These are phyloP conservation scores for Caenorhabditis wallacei DNA, from an alignment of 2,888 invertebrate genomes.

Conservation along the genomic window DNA sequence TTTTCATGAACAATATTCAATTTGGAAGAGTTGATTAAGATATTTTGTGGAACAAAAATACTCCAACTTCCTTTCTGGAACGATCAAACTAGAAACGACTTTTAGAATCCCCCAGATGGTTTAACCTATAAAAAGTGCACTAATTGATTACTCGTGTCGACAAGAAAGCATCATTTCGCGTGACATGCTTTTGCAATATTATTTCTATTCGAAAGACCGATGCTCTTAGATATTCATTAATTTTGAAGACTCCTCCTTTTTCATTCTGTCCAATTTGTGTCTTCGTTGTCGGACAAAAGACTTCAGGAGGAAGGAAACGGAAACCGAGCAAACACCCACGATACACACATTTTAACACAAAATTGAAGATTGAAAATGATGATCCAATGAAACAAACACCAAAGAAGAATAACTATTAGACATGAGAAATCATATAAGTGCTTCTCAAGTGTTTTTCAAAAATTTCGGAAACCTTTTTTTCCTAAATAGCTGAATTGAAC, in stretches of 20 bases:
- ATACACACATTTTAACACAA: slow-evolving; percentile 12
- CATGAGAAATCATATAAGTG: slow-evolving; percentile 6
- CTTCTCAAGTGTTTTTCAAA: slow-evolving; percentile 5
- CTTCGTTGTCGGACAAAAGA: not conserved
- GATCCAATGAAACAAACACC: slow-evolving; percentile 13
- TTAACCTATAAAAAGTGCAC: not conserved
- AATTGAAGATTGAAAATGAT: slow-evolving; percentile 1
- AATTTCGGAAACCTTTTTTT: not conserved
- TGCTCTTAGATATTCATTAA: slow-evolving; percentile 36
- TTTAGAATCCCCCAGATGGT: not conserved
- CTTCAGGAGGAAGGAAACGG: slow-evolving; percentile 7
- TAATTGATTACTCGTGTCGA: slow-evolving; percentile 1
- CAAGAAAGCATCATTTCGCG: slow-evolving; percentile 8
- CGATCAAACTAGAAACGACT: too few species aligned
- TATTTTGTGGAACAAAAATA: too few species aligned
- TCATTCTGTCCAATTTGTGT: slow-evolving; percentile 30
- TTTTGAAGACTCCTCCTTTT: slow-evolving; percentile 22
- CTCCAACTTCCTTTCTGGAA: too few species aligned
- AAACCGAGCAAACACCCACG: slow-evolving; percentile 39
- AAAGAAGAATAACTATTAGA: slow-evolving; percentile 14
- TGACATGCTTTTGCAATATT: slow-evolving; percentile 10
- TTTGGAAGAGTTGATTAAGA: too few species aligned
- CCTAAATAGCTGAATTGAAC: slow-evolving; percentile 7
- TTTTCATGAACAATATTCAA: not conserved
- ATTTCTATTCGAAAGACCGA: slow-evolving; percentile 21